Evolutionary conservation across 2,888 invertebrate species (phyloP).

Genomic region (Noctua fimbriata): DNA sequence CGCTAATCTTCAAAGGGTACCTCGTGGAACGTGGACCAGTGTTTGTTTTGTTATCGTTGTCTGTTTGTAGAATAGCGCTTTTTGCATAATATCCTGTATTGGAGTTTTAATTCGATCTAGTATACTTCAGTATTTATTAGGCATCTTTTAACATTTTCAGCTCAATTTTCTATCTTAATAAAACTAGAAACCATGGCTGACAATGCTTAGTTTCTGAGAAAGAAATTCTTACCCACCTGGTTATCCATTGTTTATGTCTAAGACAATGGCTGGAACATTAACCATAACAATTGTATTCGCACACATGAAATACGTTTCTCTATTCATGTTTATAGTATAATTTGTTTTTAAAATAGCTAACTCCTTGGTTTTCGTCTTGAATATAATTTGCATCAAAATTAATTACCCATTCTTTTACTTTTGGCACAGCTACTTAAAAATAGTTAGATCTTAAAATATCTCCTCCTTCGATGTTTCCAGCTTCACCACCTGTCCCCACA

Average conservation of each 20-base stretch:
- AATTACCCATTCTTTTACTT: constrained; percentile 28
- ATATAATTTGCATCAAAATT: constrained; percentile 22
- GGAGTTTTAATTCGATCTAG: too few species aligned
- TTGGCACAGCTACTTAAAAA: constrained; percentile 28
- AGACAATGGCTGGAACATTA: constrained; percentile 59
- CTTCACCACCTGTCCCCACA: constrained; percentile 63
- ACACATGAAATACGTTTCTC: constrained; percentile 55
- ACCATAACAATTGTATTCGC: constrained; percentile 50
- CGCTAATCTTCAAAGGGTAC: constrained; percentile 14
- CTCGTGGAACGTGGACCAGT: not conserved
- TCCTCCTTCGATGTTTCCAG: constrained; percentile 52
- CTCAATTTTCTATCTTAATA: constrained; percentile 12
- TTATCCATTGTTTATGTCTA: constrained; percentile 59
- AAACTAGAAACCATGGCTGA: constrained; percentile 45
- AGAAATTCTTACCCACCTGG: constrained; percentile 47
- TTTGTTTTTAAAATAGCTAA: constrained; percentile 2
- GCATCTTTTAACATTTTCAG: not conserved
- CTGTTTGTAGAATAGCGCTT: not conserved
- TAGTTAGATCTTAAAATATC: constrained; percentile 44
- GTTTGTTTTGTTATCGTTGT: constrained; percentile 7
- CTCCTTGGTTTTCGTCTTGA: not conserved
- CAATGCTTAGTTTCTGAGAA: constrained; percentile 57
- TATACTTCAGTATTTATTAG: not conserved
- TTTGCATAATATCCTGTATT: not conserved
- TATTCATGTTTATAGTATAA: constrained; percentile 41